These are phyloP conservation scores for Asteroscopus sphinx DNA, from an alignment of 2,888 invertebrate species.

Conservation along the genomic window DNA sequence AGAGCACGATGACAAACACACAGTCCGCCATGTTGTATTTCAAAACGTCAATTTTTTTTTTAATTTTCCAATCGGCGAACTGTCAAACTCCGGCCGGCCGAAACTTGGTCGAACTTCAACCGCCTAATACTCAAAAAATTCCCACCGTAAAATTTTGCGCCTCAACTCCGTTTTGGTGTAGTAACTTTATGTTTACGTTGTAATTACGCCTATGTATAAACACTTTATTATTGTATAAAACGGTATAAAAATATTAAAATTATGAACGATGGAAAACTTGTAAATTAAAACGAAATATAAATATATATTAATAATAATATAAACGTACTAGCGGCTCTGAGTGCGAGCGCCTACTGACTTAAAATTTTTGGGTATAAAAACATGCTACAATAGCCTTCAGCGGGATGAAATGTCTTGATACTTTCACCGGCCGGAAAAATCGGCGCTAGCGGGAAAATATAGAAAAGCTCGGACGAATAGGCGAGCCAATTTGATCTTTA, in stretches of 20 bases:
- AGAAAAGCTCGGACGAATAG: constrained; percentile 42
- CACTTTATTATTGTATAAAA: constrained; percentile 89
- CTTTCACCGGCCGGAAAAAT: constrained; percentile 70
- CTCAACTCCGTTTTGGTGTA: constrained; percentile 50
- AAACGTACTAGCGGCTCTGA: constrained; percentile 88
- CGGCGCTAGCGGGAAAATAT: constrained; percentile 55
- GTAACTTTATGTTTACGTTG: constrained; percentile 70
- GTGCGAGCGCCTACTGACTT: constrained; percentile 90
- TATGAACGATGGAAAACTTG: constrained; percentile 89
- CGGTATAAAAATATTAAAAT: constrained; percentile 90
- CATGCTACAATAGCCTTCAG: constrained; percentile 89
- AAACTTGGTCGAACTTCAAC: constrained; percentile 66
- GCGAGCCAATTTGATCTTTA: constrained; percentile 62
- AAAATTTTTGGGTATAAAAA: constrained; percentile 90
- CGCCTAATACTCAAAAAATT: constrained; percentile 53
- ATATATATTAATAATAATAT: constrained; percentile 90
- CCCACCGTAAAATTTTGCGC: constrained; percentile 41
- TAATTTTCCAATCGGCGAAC: constrained; percentile 60
- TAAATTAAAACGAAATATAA: constrained; percentile 90
- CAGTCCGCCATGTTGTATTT: constrained; percentile 84
- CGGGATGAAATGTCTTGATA: constrained; percentile 78
- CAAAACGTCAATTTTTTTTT: constrained; percentile 69
- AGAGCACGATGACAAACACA: constrained; percentile 79
- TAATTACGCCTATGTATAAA: constrained; percentile 87
- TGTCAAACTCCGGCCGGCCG: constrained; percentile 59